A percentile compares a stretch with the other conserved stretches of the same genome.
phyloP scores from a whole-genome alignment of 1,140 invertebrate genomes.

The Trichoplusia ni region DNA sequence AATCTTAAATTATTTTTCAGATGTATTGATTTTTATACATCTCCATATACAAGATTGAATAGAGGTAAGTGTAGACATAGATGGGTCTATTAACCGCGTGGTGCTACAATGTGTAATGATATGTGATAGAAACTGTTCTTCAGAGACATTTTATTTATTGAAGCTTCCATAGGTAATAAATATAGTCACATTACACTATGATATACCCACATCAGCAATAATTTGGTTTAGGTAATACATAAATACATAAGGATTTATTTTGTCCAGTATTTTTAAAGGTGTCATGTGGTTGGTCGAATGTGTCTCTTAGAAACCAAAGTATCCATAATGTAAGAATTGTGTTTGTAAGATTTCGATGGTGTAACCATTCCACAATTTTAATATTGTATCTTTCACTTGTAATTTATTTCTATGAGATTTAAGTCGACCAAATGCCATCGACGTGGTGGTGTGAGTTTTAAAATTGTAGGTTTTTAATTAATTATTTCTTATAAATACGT shows the following conservation, averaged over 20 bases:
- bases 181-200: conserved; percentile 66
- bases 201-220: conserved; percentile 70
- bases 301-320: conserved; percentile 63
- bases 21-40: conserved; percentile 81
- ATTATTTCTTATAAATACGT: conserved; percentile 39
- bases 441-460: conserved; percentile 33
- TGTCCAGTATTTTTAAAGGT: conserved; percentile 56
- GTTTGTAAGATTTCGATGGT: conserved; percentile 25
- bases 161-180: conserved; percentile 75
- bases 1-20: conserved; percentile 80
- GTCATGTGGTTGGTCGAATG: conserved; percentile 50
- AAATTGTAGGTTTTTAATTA: conserved; percentile 36
- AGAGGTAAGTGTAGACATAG: conserved; percentile 79
- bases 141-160: conserved; percentile 80
- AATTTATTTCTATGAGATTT: conserved; percentile 42
- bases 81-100: conserved; percentile 80
- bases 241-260: conserved; percentile 60
- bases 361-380: conserved; percentile 30
- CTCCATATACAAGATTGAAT: conserved; percentile 79
- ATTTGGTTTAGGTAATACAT: conserved; percentile 66
- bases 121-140: conserved; percentile 80
- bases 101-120: conserved; percentile 80
- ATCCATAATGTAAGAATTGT: conserved; percentile 46
- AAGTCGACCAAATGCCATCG: conserved; percentile 39
- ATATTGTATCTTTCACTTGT: conserved; percentile 27